These are phyloP conservation scores for Pangasius macronema DNA, from an alignment of 2,797 vertebrate genomes.

Conservation along the genomic window DNA sequence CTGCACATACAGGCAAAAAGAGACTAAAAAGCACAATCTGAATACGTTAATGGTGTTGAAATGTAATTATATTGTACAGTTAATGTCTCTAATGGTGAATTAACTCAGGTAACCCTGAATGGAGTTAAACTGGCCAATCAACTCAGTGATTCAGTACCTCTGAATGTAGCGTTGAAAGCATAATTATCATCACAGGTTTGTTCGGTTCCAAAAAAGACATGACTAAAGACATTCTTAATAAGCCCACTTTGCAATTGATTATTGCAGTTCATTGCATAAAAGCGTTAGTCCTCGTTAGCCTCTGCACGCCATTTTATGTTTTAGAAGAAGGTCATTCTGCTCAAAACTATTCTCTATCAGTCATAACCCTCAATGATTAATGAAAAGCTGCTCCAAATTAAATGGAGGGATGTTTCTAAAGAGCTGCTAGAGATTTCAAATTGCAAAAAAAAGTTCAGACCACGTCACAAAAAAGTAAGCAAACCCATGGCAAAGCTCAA, in stretches of 20 bases:
- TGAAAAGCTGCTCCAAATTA: neutral
- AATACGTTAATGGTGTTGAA: neutral
- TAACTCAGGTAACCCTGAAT: neutral
- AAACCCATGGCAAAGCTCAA: neutral
- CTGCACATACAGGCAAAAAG: neutral
- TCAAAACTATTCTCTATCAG: neutral
- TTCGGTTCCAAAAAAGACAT: neutral
- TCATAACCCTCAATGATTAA: neutral
- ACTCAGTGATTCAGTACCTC: neutral
- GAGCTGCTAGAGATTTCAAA: neutral
- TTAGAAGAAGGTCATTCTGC: conserved; percentile 10
- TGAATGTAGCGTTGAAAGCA: neutral
- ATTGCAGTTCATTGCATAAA: neutral
- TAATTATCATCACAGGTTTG: conserved; percentile 23
- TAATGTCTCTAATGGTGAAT: conserved; percentile 5
- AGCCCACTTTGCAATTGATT: conserved; percentile 12
- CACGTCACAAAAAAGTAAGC: neutral
- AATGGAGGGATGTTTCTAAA: neutral
- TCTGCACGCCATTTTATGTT: neutral
- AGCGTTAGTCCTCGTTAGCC: conserved; percentile 15
- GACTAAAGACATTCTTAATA: neutral
- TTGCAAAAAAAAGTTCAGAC: neutral
- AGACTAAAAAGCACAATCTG: neutral
- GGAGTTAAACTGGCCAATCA: neutral
- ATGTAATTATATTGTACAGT: neutral